Conservation (phyloP, 2,888 invertebrate genomes). For the Tipula helvola region DNA sequence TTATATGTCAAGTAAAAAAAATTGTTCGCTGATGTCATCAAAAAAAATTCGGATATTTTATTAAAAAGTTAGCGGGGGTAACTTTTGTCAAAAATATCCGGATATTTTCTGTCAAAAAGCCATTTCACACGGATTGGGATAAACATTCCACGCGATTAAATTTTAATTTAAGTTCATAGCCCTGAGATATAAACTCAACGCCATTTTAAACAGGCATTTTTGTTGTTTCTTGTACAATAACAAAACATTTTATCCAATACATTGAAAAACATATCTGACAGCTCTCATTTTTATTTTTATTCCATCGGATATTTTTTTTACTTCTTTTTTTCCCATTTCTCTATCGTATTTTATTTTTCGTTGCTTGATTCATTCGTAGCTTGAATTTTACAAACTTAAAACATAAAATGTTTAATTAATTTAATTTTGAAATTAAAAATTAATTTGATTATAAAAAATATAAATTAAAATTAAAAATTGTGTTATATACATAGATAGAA, state of each 20-base stretch:
- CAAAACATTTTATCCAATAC: background rate
- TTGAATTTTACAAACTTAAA: background rate
- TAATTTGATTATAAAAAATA: background rate
- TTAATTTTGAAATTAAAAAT: background rate
- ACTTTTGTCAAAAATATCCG: too few species aligned
- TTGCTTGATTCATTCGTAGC: background rate
- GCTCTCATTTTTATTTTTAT: background rate
- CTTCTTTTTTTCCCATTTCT: background rate
- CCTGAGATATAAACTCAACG: background rate
- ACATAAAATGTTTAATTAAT: background rate
- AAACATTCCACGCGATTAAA: background rate
- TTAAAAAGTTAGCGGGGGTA: too few species aligned
- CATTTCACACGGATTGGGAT: too few species aligned
- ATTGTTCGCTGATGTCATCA: too few species aligned
- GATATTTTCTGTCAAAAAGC: too few species aligned
- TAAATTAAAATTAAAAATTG: background rate
- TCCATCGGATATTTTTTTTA: background rate
- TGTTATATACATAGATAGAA: background rate
- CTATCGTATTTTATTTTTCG: background rate
- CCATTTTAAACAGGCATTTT: background rate
- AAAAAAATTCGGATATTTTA: too few species aligned
- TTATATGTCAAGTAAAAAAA: too few species aligned
- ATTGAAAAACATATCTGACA: background rate
- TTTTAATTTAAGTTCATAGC: background rate
- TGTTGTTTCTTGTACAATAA: background rate